Base-by-base conservation (phyloP, 2,113 vertebrate species). In the Tor tambroides region DNA sequence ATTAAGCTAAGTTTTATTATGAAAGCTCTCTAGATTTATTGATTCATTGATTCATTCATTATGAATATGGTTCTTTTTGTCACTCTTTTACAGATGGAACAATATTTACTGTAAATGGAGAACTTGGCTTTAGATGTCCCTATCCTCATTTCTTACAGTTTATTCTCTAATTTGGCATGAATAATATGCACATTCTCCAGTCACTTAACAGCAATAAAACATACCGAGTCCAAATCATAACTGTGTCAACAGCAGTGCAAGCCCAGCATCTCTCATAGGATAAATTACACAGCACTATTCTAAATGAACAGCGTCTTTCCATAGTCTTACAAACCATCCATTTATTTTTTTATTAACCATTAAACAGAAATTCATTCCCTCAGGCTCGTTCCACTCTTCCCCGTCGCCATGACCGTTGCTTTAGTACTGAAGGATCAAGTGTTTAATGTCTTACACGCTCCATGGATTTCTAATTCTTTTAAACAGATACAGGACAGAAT, bases 311-410 rank as follows among this genome's bases (percentile, higher is more conserved):
- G 59, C 35, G 43, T n/a, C 21, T 67, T 82, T 46, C 80, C 38
- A 67, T 46, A 82, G 59, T 46, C 59, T 65, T 67, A 30, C 59
- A 65, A 28, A 28, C 14, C 75, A 38, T 19, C 65, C 14, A 21
- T 80, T 38, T 32, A 67, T 67, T 85, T n/a, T 49, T 28, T 78
- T 43, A 63, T 85, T 76, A 77, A 67, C n/a, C 80, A 78, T 77
- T 65, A 67, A 78, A 23, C 2, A 32, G 30, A 65, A 63, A 15
- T 49, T 21, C 7, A 28, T 28, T 78, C 71, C 41, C 72, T 30
- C 23, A 5, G 35, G 76, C 59, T 38, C 4, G 49, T 61, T 46
- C 28, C 6, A 4, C 12, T 63, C 65, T 46, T 72, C 51, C 26
- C 10, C 41, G 28, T 1, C 43, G 3, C n/a, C 74, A 46, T 75